phyloP scores from a whole-genome alignment of 2,888 invertebrate species.

The Bombylius discolor region DNA sequence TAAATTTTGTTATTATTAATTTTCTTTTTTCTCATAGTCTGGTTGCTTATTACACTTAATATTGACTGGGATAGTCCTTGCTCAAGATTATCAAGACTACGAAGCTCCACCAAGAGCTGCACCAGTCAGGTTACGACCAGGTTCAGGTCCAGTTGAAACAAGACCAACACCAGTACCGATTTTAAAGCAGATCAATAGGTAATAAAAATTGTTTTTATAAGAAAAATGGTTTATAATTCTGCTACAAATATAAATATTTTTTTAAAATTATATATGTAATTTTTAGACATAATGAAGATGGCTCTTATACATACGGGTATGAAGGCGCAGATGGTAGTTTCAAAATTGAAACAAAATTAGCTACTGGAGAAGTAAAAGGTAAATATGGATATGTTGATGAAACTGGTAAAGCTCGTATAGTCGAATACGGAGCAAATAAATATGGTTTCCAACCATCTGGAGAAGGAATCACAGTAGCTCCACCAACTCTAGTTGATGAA shows the following conservation, averaged over 20 bases:
- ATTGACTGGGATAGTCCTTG: slow-evolving; percentile 21
- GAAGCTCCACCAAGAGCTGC: slow-evolving; percentile 28
- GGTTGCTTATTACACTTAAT: slow-evolving; percentile 17
- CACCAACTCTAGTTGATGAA: slow-evolving; percentile 44
- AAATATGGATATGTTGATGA: slow-evolving; percentile 85
- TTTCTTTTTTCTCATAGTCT: too few relatives aligned
- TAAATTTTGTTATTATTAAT: too few relatives aligned
- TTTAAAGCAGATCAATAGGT: slow-evolving; percentile 78
- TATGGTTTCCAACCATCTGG: slow-evolving; percentile 78
- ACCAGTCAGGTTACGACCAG: slow-evolving; percentile 27
- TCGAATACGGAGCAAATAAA: slow-evolving; percentile 81
- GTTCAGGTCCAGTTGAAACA: slow-evolving; percentile 20
- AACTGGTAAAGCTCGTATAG: slow-evolving; percentile 62
- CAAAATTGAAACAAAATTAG: slow-evolving; percentile 77
- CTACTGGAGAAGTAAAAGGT: slow-evolving; percentile 72
- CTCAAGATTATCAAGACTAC: slow-evolving; percentile 36
- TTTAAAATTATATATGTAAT: background rate
- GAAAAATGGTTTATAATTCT: too few relatives aligned
- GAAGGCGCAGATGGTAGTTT: slow-evolving; percentile 80
- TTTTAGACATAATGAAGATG: slow-evolving; percentile 73
- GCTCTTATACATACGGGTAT: slow-evolving; percentile 82
- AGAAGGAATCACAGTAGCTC: slow-evolving; percentile 69
- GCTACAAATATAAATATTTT: background rate
- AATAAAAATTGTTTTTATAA: slow-evolving; percentile 6
- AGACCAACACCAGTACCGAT: slow-evolving; percentile 56